phyloP scores from a whole-genome alignment of 2,888 invertebrate genomes.

The Trichopoda pennipes region DNA sequence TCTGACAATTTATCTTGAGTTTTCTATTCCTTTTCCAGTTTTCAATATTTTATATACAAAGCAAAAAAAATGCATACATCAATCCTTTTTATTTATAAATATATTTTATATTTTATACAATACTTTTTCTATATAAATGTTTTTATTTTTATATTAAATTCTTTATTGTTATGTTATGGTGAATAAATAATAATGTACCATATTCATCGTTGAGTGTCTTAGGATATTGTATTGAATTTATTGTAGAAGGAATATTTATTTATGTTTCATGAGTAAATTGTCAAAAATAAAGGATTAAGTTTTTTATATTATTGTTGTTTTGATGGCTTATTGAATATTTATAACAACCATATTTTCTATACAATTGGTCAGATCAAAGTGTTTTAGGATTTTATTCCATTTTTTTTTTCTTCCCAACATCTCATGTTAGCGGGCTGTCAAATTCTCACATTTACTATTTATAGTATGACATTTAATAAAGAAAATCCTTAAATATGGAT shows the following conservation, averaged over 20 bases:
- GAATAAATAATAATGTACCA: constrained; percentile 45
- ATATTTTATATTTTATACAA: constrained; percentile 10
- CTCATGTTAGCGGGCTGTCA: constrained; percentile 17
- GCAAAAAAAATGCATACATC: constrained; percentile 13
- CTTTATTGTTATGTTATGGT: constrained; percentile 60
- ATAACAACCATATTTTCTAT: constrained; percentile 53
- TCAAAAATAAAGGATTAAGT: constrained; percentile 47
- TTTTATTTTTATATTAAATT: constrained; percentile 11
- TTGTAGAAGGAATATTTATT: background rate
- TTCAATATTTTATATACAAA: constrained; percentile 29
- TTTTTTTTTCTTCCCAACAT: background rate
- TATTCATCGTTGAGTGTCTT: constrained; percentile 50
- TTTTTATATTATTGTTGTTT: constrained; percentile 28
- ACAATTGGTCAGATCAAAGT: constrained; percentile 57
- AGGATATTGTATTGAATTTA: constrained; percentile 21
- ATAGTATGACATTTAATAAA: too few relatives aligned
- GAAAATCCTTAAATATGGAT: too few relatives aligned
- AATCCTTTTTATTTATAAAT: constrained; percentile 27
- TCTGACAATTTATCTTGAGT: constrained; percentile 45
- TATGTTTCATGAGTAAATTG: constrained; percentile 35
- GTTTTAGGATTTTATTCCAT: background rate
- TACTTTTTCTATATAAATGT: constrained; percentile 13
- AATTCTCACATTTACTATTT: constrained; percentile 22
- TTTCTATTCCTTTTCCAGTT: constrained; percentile 6
- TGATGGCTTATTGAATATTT: constrained; percentile 66